These are phyloP conservation scores for Parotocinclus haroldoi DNA, from an alignment of 2,797 vertebrate species.

Conservation along the genomic window DNA sequence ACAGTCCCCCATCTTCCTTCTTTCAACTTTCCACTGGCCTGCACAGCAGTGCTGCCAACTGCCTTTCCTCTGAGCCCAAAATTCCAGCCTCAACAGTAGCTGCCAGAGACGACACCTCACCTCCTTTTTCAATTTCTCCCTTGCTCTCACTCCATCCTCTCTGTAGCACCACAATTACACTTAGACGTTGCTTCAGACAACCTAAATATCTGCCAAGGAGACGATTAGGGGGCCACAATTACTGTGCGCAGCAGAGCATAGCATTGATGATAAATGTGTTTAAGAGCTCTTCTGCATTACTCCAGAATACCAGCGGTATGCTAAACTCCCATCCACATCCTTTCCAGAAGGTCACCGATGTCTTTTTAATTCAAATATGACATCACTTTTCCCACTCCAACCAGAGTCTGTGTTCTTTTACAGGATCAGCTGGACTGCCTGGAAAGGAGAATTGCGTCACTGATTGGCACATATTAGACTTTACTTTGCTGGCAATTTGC, in stretches of 20 bases:
- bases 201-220: constrained; percentile 56
- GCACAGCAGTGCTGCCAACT: constrained; percentile 37
- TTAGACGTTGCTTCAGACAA: constrained; percentile 57
- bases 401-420: constrained; percentile 47
- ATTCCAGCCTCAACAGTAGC: constrained; percentile 53
- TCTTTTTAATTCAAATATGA: constrained; percentile 52
- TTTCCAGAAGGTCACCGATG: constrained; percentile 51
- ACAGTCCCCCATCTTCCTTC: constrained; percentile 14
- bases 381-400: constrained; percentile 58
- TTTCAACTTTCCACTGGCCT: constrained; percentile 43
- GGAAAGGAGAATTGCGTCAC: constrained; percentile 62
- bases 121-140: constrained; percentile 21
- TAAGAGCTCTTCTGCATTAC: constrained; percentile 3
- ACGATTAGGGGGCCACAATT: constrained; percentile 55
- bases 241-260: constrained; percentile 23
- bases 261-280: constrained; percentile 12
- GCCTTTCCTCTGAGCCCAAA: constrained; percentile 46
- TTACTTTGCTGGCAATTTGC: constrained; percentile 41
- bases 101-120: constrained; percentile 40
- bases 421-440: constrained; percentile 59
- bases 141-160: constrained; percentile 38
- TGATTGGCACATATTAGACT: constrained; percentile 51
- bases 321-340: constrained; percentile 20
- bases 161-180: constrained; percentile 51
- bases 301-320: constrained; percentile 49